These are phyloP conservation scores for Ophiothrix spiculata DNA, from an alignment of 35 echinoderm and acorn worm genomes.

Conservation along the genomic window DNA sequence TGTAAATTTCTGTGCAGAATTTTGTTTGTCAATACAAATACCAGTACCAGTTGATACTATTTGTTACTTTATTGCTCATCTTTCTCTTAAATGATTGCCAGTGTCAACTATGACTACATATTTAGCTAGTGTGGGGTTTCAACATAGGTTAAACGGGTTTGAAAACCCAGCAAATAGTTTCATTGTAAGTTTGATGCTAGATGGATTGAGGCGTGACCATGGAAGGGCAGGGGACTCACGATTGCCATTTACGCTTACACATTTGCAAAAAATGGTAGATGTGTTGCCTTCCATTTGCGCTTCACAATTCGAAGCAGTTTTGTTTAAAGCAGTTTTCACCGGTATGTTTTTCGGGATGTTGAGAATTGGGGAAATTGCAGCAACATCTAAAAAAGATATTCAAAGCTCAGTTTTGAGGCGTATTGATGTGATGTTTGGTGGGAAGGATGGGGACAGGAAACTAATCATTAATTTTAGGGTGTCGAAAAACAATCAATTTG, in stretches of 20 bases:
- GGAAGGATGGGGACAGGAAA: too few relatives aligned
- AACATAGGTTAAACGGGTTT: neutral
- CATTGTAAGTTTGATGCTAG: conserved; percentile 5
- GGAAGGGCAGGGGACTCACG: neutral
- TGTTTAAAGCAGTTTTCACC: conserved; percentile 15
- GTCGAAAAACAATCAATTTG: conserved; percentile 17
- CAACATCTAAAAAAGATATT: neutral
- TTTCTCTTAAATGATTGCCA: neutral
- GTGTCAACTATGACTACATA: conserved; percentile 12
- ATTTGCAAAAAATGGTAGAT: neutral
- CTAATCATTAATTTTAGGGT: neutral
- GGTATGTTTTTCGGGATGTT: neutral
- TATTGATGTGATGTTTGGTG: neutral
- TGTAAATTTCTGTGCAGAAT: neutral
- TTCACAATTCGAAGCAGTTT: neutral
- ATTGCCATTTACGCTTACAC: neutral
- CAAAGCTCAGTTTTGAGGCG: neutral
- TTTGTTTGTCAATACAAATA: neutral
- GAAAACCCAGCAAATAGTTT: conserved; percentile 16
- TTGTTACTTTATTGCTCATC: neutral
- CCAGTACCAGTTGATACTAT: neutral
- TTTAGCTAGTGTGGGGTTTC: conserved; percentile 22
- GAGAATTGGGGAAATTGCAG: conserved; percentile 16
- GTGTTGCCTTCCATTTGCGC: neutral
- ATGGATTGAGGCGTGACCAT: neutral